Conservation (phyloP, 2,888 invertebrate species). For the Metellina segmentata region DNA sequence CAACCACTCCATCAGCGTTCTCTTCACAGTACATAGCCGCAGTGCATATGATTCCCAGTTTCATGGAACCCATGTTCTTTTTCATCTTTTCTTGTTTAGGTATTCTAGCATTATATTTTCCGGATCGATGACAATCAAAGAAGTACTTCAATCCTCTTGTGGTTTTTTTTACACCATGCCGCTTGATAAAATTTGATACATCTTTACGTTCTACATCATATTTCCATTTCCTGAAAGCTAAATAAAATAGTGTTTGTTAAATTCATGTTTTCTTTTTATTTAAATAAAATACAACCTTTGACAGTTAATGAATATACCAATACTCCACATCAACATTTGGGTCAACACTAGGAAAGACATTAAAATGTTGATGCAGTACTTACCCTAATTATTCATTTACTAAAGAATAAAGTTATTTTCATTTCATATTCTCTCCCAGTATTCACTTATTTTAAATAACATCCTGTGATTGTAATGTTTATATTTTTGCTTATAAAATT, state of each 20-base stretch:
- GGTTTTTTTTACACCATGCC: constrained; percentile 38
- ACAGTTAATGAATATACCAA: too few species aligned
- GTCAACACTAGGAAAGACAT: too few species aligned
- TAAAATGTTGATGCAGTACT: too few species aligned
- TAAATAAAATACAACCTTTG: too few species aligned
- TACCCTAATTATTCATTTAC: too few species aligned
- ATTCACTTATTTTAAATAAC: too few species aligned
- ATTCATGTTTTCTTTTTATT: too few species aligned
- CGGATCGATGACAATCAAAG: constrained; percentile 58
- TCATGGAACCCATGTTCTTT: constrained; percentile 38
- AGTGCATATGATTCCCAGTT: constrained; percentile 61
- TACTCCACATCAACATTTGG: too few species aligned
- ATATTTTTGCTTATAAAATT: too few species aligned
- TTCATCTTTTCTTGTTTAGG: constrained; percentile 45
- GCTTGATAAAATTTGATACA: constrained; percentile 28
- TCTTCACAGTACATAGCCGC: constrained; percentile 55
- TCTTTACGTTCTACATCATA: constrained; percentile 46
- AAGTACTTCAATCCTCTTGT: constrained; percentile 30
- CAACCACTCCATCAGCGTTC: constrained; percentile 24
- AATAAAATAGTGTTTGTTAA: neutral
- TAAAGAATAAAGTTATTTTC: too few species aligned
- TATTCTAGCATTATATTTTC: constrained; percentile 37
- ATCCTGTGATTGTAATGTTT: too few species aligned
- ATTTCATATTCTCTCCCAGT: too few species aligned
- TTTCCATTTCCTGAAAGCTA: constrained; percentile 66